These are phyloP conservation scores for Scomberomorus guttatus DNA, from an alignment of 2,797 vertebrate genomes.

Conservation along the genomic window DNA sequence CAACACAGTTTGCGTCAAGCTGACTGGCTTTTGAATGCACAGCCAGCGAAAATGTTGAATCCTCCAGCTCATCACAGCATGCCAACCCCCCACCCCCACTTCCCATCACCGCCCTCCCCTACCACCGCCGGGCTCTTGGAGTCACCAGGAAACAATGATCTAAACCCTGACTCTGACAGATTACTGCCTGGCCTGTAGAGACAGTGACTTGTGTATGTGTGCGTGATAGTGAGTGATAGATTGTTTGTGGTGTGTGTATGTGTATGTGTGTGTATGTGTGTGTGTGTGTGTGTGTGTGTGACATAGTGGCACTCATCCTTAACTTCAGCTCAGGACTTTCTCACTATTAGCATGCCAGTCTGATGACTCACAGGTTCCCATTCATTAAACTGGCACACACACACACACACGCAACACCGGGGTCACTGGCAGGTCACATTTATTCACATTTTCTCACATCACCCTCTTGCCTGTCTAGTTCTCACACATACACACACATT, in stretches of 20 bases:
- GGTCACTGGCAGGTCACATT: constrained; percentile 85
- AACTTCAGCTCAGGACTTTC: constrained; percentile 77
- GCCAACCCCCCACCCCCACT: constrained; percentile 33
- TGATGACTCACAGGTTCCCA: constrained; percentile 87
- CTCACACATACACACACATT: constrained; percentile 55
- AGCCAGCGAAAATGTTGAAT: constrained; percentile 64
- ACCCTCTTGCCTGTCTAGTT: constrained; percentile 63
- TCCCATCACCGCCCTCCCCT: constrained; percentile 30
- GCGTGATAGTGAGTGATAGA: constrained; percentile 38
- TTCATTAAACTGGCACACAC: constrained; percentile 81
- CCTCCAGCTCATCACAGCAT: constrained; percentile 61
- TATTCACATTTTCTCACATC: constrained; percentile 85
- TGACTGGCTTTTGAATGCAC: constrained; percentile 60
- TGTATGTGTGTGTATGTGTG: constrained; percentile 16
- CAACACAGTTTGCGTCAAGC: constrained; percentile 60
- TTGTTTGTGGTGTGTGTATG: constrained; percentile 44
- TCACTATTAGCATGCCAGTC: constrained; percentile 78
- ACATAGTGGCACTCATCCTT: constrained; percentile 65
- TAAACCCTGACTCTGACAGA: constrained; percentile 63
- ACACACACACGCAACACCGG: constrained; percentile 51
- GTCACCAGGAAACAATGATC: constrained; percentile 64
- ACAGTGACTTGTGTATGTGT: constrained; percentile 20
- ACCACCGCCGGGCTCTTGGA: constrained; percentile 38
- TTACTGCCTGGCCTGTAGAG: constrained; percentile 54
- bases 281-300: constrained; percentile 22